Percentiles rank a stretch among this genome's conserved stretches.
Conservation (phyloP, 2,113 vertebrate species). For the Megatriorchis doriae region DNA sequence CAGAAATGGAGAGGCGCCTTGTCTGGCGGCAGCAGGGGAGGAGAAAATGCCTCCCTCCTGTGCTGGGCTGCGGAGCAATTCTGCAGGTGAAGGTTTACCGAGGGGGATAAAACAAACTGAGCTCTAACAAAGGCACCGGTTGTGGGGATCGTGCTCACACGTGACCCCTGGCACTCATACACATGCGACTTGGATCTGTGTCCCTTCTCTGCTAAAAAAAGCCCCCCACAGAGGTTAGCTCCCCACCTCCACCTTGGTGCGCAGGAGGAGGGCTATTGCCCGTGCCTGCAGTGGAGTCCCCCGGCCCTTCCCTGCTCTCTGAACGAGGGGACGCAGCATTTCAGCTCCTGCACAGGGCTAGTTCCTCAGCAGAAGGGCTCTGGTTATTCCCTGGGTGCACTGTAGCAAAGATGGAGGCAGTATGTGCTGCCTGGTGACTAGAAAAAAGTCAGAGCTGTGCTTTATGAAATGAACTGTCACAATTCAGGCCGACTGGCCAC, state of each 20-base stretch:
- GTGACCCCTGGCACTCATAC: neutral
- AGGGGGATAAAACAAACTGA: neutral
- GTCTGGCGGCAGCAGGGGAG: neutral
- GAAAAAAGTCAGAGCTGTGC: neutral
- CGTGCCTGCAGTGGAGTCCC: rapidly evolving
- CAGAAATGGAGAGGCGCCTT: rapidly evolving
- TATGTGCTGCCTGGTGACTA: rapidly evolving
- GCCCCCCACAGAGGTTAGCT: neutral
- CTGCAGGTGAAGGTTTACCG: neutral
- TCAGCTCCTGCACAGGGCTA: neutral
- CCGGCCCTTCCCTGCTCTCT: neutral
- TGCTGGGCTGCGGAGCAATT: rapidly evolving
- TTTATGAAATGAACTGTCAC: rapidly evolving
- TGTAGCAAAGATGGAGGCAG: neutral
- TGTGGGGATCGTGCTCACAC: rapidly evolving
- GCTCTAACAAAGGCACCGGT: neutral
- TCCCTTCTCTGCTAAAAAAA: neutral
- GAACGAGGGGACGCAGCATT: rapidly evolving
- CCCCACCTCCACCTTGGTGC: neutral
- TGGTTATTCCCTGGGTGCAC: neutral
- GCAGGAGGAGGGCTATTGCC: neutral
- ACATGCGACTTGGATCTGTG: rapidly evolving
- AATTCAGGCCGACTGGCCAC: neutral
- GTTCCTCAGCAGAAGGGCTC: neutral
- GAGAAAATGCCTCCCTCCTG: neutral